Evolutionary conservation across 2,797 vertebrate species (phyloP).

Genomic region (Halcyon leucocephala): DNA sequence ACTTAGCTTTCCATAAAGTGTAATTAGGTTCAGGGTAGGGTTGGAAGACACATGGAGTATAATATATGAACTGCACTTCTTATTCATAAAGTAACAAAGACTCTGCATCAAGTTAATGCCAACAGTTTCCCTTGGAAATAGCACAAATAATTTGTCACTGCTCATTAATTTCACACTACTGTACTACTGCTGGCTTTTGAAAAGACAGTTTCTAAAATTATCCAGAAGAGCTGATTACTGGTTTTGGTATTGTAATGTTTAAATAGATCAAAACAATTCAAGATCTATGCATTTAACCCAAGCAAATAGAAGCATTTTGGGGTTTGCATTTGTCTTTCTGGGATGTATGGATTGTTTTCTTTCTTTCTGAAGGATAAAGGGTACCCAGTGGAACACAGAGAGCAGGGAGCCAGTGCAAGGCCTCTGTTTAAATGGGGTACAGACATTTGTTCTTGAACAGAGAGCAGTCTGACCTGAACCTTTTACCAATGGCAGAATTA

Average conservation of each 20-base stretch:
- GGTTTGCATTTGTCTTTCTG: constrained; percentile 45
- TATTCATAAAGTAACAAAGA: constrained; percentile 71
- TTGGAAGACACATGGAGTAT: constrained; percentile 67
- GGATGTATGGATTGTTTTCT: constrained; percentile 30
- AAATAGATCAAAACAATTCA: constrained; percentile 56
- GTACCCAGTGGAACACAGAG: background rate
- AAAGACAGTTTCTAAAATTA: constrained; percentile 72
- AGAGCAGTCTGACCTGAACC: background rate
- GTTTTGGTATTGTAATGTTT: constrained; percentile 39
- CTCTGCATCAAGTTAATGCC: constrained; percentile 53
- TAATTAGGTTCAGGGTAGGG: constrained; percentile 65
- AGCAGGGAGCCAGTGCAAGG: background rate
- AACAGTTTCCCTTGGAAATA: constrained; percentile 65
- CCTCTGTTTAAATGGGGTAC: background rate
- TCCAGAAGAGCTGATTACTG: constrained; percentile 50
- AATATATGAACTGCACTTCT: constrained; percentile 68
- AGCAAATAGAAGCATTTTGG: constrained; percentile 25
- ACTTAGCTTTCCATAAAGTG: constrained; percentile 69
- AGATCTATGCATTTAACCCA: constrained; percentile 8
- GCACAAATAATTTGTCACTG: constrained; percentile 74
- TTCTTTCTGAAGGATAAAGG: constrained; percentile 19
- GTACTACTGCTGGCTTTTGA: constrained; percentile 46
- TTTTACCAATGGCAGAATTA: background rate
- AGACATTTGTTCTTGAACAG: background rate
- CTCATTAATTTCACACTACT: constrained; percentile 37